phyloP scores from a whole-genome alignment of 1,140 invertebrate genomes.

The Lerema accius region DNA sequence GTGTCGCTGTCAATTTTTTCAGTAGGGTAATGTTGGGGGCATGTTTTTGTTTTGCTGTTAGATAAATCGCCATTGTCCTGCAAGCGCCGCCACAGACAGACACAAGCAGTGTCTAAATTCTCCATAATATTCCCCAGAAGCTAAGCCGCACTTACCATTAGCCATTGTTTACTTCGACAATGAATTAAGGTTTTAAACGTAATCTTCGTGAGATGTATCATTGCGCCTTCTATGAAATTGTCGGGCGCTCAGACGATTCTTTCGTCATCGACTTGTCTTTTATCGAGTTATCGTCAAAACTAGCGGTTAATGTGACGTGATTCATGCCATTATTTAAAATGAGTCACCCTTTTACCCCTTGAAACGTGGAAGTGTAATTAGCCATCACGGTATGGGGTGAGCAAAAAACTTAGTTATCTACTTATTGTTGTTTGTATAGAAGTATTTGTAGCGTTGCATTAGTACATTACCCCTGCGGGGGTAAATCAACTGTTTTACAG shows the following conservation, averaged over 20 bases:
- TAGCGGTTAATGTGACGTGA: too few species aligned
- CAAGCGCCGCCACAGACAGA: slow-evolving; percentile 58
- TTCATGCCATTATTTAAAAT: slow-evolving; percentile 52
- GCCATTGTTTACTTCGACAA: slow-evolving; percentile 45
- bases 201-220: slow-evolving; percentile 44
- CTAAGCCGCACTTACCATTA: slow-evolving; percentile 58
- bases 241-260: slow-evolving; percentile 37
- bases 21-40: slow-evolving; percentile 51
- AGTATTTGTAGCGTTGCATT: too few species aligned
- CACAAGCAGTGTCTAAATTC: slow-evolving; percentile 54
- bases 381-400: too few species aligned
- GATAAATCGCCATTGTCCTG: slow-evolving; percentile 67
- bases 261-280: slow-evolving; percentile 43
- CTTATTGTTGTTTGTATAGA: too few species aligned
- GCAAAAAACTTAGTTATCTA: too few species aligned
- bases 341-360: slow-evolving; percentile 48
- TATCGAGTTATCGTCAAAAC: slow-evolving; percentile 57
- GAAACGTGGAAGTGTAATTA: neutral
- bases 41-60: slow-evolving; percentile 62
- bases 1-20: slow-evolving; percentile 53
- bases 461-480: too few species aligned
- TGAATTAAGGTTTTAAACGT: too few species aligned
- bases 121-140: slow-evolving; percentile 34
- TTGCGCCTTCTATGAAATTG: slow-evolving; percentile 38
- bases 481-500: too few species aligned